Evolutionary conservation across 2,113 vertebrate genomes (phyloP), one percentile per base, ranked within the genome.

Genomic region (Pyrgilauda ruficollis): DNA sequence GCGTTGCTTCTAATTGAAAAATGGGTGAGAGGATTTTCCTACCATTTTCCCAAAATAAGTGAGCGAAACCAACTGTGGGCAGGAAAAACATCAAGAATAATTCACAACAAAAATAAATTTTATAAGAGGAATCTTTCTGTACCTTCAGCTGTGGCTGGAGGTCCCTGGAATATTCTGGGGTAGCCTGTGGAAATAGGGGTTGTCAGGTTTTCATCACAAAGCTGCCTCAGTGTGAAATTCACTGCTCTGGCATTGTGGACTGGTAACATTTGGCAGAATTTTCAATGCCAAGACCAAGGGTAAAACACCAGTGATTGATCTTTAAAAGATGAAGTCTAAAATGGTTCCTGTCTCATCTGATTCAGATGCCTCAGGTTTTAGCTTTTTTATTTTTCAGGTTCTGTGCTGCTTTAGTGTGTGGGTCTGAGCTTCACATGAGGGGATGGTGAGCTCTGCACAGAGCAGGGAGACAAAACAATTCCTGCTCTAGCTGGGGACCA

Each of bases 21-120:
- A 96, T 90, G 72, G 47, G 56, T 49, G 56, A 81, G 92, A 30
- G 58, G 56, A 78, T 93, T 93, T 96, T 96, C 63, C 72, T 92
- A 41, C 56, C 56, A 67, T 70, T 86, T 88, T 52, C 68, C 89
- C 47, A 80, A 80, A 92, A 49, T 10, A 67, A 95, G 59, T 73
- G 82, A 95, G 82, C 10, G 16, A 85, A 93, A 90, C 70, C 67
- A 83, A 93, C 81, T 85, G 91, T 18, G 43, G 74, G 50, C 27
- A 74, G 78, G 56, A 58, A 26, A 6, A 11, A 31, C 62, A 20
- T 39, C 33, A 11, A 23, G 26, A 20, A 12, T 15, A 37, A 35
- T 50, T 75, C 13, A 13, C 19, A 55, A 18, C 3, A 52, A 59
- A 62, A 79, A 53, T 21, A 33, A 73, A 33, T 7, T 58, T 85